phyloP scores from a whole-genome alignment of 2,113 vertebrate genomes.

The Cygnus atratus region DNA sequence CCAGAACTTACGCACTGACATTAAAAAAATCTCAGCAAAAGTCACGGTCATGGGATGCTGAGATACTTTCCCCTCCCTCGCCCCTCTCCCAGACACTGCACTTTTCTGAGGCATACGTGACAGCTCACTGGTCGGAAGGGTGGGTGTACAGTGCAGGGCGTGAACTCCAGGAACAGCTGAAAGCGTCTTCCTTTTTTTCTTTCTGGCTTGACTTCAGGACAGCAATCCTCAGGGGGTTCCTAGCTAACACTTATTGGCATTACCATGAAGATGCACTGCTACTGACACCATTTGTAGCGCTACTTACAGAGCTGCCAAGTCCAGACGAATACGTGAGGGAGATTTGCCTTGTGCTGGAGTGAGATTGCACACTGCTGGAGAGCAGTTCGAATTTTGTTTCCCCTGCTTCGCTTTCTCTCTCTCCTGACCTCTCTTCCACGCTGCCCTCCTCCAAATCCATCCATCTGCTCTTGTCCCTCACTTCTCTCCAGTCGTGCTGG shows the following conservation, averaged over 20 bases:
- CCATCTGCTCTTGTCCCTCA: constrained; percentile 70
- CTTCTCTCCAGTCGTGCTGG: not conserved
- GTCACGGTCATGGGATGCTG: not conserved
- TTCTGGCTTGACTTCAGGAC: constrained; percentile 47
- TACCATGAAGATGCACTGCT: constrained; percentile 46
- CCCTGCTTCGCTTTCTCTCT: constrained; percentile 37
- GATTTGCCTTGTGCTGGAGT: constrained; percentile 58
- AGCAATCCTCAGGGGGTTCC: not conserved
- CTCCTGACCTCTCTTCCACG: constrained; percentile 38
- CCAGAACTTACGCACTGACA: not conserved
- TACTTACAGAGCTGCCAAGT: constrained; percentile 70
- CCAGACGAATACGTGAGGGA: constrained; percentile 56
- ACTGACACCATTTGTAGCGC: constrained; percentile 57
- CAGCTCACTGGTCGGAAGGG: constrained; percentile 1
- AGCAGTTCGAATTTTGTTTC: constrained; percentile 42
- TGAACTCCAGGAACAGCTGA: constrained; percentile 58
- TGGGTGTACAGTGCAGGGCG: constrained; percentile 31
- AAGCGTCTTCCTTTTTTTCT: not conserved
- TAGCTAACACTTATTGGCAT: constrained; percentile 20
- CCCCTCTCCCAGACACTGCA: not conserved
- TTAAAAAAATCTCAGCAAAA: constrained; percentile 5
- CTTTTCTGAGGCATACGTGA: constrained; percentile 11
- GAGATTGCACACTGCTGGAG: constrained; percentile 44
- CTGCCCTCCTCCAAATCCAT: constrained; percentile 54
- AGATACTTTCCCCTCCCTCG: constrained; percentile 11